Base-by-base conservation (phyloP, 2,797 vertebrate genomes). In the Emys orbicularis region DNA sequence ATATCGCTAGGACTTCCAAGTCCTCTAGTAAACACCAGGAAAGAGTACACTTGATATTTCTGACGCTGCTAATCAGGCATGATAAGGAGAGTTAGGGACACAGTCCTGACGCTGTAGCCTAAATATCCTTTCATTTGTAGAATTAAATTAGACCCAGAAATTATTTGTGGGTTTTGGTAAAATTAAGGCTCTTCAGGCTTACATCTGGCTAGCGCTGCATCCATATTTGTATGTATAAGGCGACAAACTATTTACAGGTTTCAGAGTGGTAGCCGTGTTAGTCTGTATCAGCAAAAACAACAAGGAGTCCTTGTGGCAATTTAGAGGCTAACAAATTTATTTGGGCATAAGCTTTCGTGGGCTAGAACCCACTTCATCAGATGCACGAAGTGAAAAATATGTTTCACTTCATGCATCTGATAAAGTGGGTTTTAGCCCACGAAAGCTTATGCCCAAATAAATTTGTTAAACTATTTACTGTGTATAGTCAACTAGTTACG, bases 31-130 rank as follows among this genome's bases (percentile, higher is more conserved):
- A 76, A 76, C 9, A 29, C 7, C 25, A 47, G 72, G 41, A 47
- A 47, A 76, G 41, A 37, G 3, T 27, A 44, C 19, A 74, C 8
- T 3, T 18, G 15, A 1, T 7, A 0, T 4, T 29, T 31, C 15
- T 0, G 0, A 6, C 4, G 5, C 1, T 29, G 53, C 4, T 2
- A 57, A 53, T 56, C 25, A 15, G 25, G 23, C 90, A 50, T 0
- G 37, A 54, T 31, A 44, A 53, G 31, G 8, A 76, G 56, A 27
- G 21, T 0, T 4, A 83, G 41, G 12, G 59, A 79, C 94, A 68
- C 83, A 90, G 3, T 13, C 50, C 57, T 49, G 74, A 83, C 31
- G 9, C 47, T 79, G 29, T 34, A 21, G 79, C 34, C 10, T 37
- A 0, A 47, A 23, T 3, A 1, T 59, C 25, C 29, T 53, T 76